Percentiles rank a stretch among this genome's conserved stretches.
These are phyloP conservation scores for Eupithecia dodoneata DNA, from an alignment of 2,888 invertebrate species.

Conservation along the genomic window DNA sequence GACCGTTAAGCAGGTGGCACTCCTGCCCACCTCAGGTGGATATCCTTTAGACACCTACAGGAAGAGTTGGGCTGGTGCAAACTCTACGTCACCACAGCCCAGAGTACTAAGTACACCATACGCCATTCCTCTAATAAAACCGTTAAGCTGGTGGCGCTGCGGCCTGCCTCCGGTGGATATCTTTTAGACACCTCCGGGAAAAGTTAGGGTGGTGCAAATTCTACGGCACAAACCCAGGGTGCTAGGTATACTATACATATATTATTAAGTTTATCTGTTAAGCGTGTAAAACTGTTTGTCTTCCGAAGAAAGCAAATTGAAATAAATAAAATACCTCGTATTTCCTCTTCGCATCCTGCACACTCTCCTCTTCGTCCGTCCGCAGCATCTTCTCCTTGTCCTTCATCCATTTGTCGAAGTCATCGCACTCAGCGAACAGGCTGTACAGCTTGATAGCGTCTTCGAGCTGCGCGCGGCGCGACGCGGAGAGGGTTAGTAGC, in stretches of 20 bases:
- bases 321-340: conserved; percentile 87
- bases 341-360: conserved; percentile 96
- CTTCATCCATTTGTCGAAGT: conserved; percentile 98
- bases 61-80: too few species aligned
- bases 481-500: conserved; percentile 90
- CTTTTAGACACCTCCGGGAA: background rate
- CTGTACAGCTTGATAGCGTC: conserved; percentile 96
- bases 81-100: too few species aligned
- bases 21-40: too few species aligned
- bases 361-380: conserved; percentile 93
- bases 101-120: too few species aligned
- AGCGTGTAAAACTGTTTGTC: too few species aligned
- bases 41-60: too few species aligned
- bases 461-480: conserved; percentile 92
- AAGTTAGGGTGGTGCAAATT: too few species aligned
- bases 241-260: background rate
- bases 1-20: too few species aligned
- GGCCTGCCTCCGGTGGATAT: too few species aligned
- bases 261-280: too few species aligned
- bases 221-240: background rate
- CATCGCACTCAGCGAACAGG: conserved; percentile 98
- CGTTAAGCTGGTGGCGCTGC: background rate
- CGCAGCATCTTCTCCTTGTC: conserved; percentile 96
- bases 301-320: too few species aligned
- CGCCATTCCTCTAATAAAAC: too few species aligned